Percentiles rank a stretch among this genome's conserved stretches.
Conservation (phyloP, 2,888 invertebrate species). For the Ormyrus pomaceus region DNA sequence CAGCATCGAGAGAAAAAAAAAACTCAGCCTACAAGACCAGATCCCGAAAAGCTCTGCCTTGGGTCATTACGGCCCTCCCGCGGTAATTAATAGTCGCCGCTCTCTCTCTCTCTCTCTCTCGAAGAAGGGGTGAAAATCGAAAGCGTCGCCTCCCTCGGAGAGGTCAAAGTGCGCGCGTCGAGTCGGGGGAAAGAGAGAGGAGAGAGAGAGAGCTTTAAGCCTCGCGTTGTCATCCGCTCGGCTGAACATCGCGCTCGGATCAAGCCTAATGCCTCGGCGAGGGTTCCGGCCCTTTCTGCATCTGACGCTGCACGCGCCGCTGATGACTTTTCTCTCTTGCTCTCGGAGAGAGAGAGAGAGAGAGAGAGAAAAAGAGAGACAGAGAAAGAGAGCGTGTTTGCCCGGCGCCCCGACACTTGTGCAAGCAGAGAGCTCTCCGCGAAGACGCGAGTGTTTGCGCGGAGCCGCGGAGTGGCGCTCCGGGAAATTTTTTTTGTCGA, state of each 20-base stretch:
- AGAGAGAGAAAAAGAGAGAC: not conserved
- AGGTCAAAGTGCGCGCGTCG: conserved; percentile 54
- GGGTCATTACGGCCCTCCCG: conserved; percentile 37
- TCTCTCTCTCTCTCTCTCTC: too few relatives aligned
- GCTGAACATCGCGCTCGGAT: conserved; percentile 75
- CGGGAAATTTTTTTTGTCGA: too few relatives aligned
- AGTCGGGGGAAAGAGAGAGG: conserved; percentile 58
- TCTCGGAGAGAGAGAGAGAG: not conserved
- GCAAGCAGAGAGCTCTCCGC: not conserved
- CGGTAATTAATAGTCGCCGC: conserved; percentile 49
- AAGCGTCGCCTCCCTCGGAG: conserved; percentile 6
- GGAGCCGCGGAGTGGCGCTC: too few relatives aligned
- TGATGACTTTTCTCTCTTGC: conserved; percentile 26
- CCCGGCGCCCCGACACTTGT: not conserved
- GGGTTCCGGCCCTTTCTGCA: conserved; percentile 3
- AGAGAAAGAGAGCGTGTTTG: not conserved
- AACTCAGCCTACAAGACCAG: conserved; percentile 27
- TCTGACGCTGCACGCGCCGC: not conserved
- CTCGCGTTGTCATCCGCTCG: conserved; percentile 74
- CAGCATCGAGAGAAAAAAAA: conserved; percentile 13
- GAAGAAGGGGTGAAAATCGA: conserved; percentile 49
- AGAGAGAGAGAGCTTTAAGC: conserved; percentile 43
- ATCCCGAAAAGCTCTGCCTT: conserved; percentile 37
- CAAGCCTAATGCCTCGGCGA: conserved; percentile 72
- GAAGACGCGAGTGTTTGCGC: too few relatives aligned